A percentile compares a stretch with the other conserved stretches of the same genome.
Conservation (phyloP, 2,888 invertebrate species). For the Pristionchus exspectatus region DNA sequence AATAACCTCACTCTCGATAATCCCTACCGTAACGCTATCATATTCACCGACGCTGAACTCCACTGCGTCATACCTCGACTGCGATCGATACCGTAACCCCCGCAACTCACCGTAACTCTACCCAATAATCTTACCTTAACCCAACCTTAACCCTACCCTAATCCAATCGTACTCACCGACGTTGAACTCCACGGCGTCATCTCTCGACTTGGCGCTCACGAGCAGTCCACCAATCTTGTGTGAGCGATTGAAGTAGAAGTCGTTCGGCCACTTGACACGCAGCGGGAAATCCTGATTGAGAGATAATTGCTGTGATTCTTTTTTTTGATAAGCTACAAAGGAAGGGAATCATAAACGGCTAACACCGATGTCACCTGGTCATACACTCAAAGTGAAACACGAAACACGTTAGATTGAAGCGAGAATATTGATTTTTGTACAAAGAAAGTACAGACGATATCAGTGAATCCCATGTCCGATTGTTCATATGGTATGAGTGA, state of each 20-base stretch:
- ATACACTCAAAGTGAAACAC: neutral
- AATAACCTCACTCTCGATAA: too few relatives aligned
- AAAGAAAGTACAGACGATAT: too few relatives aligned
- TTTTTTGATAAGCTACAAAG: too few relatives aligned
- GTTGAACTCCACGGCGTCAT: conserved; percentile 56
- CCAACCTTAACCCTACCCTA: neutral
- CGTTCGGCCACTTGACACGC: conserved; percentile 97
- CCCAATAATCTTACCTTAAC: neutral
- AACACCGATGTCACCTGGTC: neutral
- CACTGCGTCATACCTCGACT: too few relatives aligned
- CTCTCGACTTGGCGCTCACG: conserved; percentile 82
- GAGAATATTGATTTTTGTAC: too few relatives aligned
- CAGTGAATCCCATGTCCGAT: too few relatives aligned
- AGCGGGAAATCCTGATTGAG: conserved; percentile 80
- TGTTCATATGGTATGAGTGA: too few relatives aligned
- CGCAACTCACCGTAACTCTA: neutral
- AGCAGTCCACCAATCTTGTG: conserved; percentile 91
- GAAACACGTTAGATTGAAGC: too few relatives aligned
- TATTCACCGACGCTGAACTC: too few relatives aligned
- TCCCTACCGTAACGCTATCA: too few relatives aligned
- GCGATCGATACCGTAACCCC: too few relatives aligned
- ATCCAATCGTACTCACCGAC: conserved; percentile 58
- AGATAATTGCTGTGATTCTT: neutral
- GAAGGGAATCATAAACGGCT: too few relatives aligned
- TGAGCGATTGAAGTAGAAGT: conserved; percentile 88